phyloP scores from a whole-genome alignment of 2,113 vertebrate species.

The Pipa parva region DNA sequence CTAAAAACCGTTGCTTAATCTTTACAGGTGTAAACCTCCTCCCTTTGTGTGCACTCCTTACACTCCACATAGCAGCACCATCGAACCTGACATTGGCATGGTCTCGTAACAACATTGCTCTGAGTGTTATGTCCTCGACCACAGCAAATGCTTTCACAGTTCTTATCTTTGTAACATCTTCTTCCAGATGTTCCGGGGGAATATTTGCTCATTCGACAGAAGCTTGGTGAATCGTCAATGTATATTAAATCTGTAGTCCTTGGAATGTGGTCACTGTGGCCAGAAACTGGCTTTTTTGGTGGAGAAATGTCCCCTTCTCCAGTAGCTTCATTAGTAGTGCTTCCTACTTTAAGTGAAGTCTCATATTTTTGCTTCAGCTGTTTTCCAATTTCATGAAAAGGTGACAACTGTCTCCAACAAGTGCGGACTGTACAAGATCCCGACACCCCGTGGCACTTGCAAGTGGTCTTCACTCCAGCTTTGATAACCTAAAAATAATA shows the following conservation, averaged over 20 bases:
- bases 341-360: slow-evolving; percentile 85
- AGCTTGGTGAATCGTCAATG: slow-evolving; percentile 95
- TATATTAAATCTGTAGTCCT: slow-evolving; percentile 90
- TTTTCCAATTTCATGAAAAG: slow-evolving; percentile 94
- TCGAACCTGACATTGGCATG: slow-evolving; percentile 96
- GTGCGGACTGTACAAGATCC: slow-evolving; percentile 95
- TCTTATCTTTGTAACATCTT: slow-evolving; percentile 96
- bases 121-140: slow-evolving; percentile 96
- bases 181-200: slow-evolving; percentile 84
- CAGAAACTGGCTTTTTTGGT: slow-evolving; percentile 58
- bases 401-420: slow-evolving; percentile 93
- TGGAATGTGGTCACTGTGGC: slow-evolving; percentile 79
- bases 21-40: slow-evolving; percentile 97
- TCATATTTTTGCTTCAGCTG: slow-evolving; percentile 94
- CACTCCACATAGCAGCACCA: slow-evolving; percentile 99
- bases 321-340: slow-evolving; percentile 90
- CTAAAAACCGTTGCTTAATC: slow-evolving; percentile 55
- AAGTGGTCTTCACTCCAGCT: slow-evolving; percentile 92
- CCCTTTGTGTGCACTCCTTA: slow-evolving; percentile 93
- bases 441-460: slow-evolving; percentile 93
- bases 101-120: slow-evolving; percentile 88
- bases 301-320: slow-evolving; percentile 87
- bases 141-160: slow-evolving; percentile 97
- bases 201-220: slow-evolving; percentile 88
- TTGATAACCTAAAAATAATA: slow-evolving; percentile 81